Evolutionary conservation across 92 coral and sea anemone species (phyloP).

Genomic region (Palythoa grandiflora): DNA sequence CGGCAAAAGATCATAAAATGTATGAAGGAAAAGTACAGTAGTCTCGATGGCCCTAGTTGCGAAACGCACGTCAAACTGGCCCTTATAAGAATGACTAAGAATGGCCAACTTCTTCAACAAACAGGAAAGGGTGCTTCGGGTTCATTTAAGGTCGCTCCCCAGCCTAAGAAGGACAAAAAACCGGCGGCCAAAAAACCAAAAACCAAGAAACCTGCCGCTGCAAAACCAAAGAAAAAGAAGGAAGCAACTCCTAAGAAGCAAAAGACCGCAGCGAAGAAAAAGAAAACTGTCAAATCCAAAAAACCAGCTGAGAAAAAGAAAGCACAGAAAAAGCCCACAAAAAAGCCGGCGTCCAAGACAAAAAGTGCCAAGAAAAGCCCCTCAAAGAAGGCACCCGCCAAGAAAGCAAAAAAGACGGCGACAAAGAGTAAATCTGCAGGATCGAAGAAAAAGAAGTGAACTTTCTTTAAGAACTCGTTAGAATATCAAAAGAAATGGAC

Average conservation of each 20-base stretch:
- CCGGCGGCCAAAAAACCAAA: slow-evolving; percentile 51
- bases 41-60: slow-evolving; percentile 42
- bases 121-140: slow-evolving; percentile 97
- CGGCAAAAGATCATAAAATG: slow-evolving; percentile 86
- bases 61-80: slow-evolving; percentile 70
- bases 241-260: slow-evolving; percentile 46
- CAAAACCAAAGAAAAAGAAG: slow-evolving; percentile 59
- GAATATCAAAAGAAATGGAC: not conserved
- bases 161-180: slow-evolving; percentile 58
- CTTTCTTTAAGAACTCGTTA: not conserved
- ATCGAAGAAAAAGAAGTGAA: slow-evolving; percentile 53
- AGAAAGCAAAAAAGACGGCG: slow-evolving; percentile 43
- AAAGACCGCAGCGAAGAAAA: slow-evolving; percentile 12
- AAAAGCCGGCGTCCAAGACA: slow-evolving; percentile 58
- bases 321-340: slow-evolving; percentile 54
- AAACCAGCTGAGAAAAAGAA: not conserved
- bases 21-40: slow-evolving; percentile 79
- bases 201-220: slow-evolving; percentile 61
- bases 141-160: slow-evolving; percentile 75
- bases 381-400: slow-evolving; percentile 57
- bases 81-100: slow-evolving; percentile 66
- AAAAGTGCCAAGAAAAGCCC: slow-evolving; percentile 18
- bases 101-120: slow-evolving; percentile 62
- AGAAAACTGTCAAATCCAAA: slow-evolving; percentile 5
- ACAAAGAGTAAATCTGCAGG: slow-evolving; percentile 10